Percentiles rank a stretch among this genome's conserved stretches.
Conservation (phyloP, 1,140 invertebrate genomes). For the Diachasma alloeum region DNA sequence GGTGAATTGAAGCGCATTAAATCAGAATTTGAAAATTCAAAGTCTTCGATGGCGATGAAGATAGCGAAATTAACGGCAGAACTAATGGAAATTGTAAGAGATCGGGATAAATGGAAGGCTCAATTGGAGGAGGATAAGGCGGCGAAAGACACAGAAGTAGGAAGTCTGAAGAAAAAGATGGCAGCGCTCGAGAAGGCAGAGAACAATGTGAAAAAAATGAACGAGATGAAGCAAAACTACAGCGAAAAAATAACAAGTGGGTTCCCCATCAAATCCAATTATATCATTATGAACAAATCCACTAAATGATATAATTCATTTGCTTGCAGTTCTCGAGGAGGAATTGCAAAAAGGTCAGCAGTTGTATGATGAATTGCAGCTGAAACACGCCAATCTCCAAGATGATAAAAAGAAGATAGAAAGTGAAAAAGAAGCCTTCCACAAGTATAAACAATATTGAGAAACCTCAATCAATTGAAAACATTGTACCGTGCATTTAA, state of each 20-base stretch:
- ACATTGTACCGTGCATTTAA: neutral
- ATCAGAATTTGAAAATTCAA: constrained; percentile 56
- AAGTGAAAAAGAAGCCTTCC: constrained; percentile 78
- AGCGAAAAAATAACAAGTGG: constrained; percentile 75
- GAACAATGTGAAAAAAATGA: constrained; percentile 70
- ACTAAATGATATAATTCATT: constrained; percentile 30
- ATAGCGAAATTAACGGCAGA: constrained; percentile 65
- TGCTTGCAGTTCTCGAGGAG: constrained; percentile 71
- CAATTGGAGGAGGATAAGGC: constrained; percentile 48
- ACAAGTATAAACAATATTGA: constrained; percentile 56
- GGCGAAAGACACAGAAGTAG: constrained; percentile 71
- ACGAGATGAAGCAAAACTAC: constrained; percentile 73
- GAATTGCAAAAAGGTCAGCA: constrained; percentile 72
- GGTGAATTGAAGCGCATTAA: constrained; percentile 55
- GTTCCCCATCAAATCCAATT: constrained; percentile 26
- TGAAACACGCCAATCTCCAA: constrained; percentile 82
- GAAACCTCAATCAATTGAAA: neutral
- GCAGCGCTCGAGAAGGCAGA: constrained; percentile 70
- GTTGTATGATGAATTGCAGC: constrained; percentile 81
- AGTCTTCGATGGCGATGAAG: constrained; percentile 54
- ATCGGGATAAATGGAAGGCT: constrained; percentile 70
- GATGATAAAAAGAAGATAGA: constrained; percentile 82
- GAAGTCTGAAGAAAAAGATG: constrained; percentile 72
- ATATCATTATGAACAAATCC: constrained; percentile 17
- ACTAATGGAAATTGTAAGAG: constrained; percentile 65